Percentiles rank a stretch among this genome's conserved stretches.
phyloP scores from a whole-genome alignment of 2,113 vertebrate genomes.

The Alces alces region DNA sequence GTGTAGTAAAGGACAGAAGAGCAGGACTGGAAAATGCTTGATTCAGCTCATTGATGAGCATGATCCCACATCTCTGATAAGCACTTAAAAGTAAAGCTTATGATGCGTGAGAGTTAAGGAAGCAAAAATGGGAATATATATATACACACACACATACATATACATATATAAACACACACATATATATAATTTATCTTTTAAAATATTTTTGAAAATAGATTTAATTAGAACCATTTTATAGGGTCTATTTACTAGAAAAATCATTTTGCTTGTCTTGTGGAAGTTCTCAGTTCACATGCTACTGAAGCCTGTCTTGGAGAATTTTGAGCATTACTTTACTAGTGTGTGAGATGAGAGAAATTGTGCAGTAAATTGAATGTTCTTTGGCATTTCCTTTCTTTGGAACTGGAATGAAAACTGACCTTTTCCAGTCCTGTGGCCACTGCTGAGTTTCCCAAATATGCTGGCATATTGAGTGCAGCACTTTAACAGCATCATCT shows the following conservation, averaged over 20 bases:
- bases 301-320: neutral
- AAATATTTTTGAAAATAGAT: neutral
- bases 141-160: too few species aligned
- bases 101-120: neutral
- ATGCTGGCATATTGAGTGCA: neutral
- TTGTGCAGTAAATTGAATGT: neutral
- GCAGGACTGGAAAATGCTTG: neutral
- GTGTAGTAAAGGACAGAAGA: neutral
- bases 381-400: neutral
- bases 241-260: neutral
- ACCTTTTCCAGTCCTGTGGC: neutral
- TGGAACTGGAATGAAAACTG: neutral
- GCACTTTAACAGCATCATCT: neutral
- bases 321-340: neutral
- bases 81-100: neutral
- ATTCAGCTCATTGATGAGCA: neutral
- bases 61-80: neutral
- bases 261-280: neutral
- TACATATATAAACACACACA: neutral
- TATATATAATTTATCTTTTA: neutral
- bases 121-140: neutral
- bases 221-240: neutral
- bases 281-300: rapidly evolving
- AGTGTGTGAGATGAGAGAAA: neutral
- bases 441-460: neutral